Conservation (phyloP, 2,113 vertebrate genomes). For the human (Homo sapiens) region GRCh38 chr3:22375001-22375500, state of each 20-base stretch:
- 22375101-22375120: not conserved
- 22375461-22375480: not conserved
- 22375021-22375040: not conserved
- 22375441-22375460: not conserved
- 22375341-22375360: not conserved
- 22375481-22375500: not conserved
- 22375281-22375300: not conserved
- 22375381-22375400: not conserved
- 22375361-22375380: not conserved
- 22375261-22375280: not conserved
- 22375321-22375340: not conserved
- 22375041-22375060: not conserved
- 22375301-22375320: not conserved
- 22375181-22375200: not conserved
- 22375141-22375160: not conserved
- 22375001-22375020: not conserved
- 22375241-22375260: not conserved
- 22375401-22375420: no score
- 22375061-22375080: not conserved
- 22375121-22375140: not conserved
- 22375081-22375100: not conserved
- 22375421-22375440: not conserved
- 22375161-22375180: not conserved
- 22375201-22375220: not conserved
- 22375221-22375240: not conserved